These are phyloP conservation scores for Adoxophyes honmai DNA, from an alignment of 1,140 invertebrate species.

Conservation along the genomic window DNA sequence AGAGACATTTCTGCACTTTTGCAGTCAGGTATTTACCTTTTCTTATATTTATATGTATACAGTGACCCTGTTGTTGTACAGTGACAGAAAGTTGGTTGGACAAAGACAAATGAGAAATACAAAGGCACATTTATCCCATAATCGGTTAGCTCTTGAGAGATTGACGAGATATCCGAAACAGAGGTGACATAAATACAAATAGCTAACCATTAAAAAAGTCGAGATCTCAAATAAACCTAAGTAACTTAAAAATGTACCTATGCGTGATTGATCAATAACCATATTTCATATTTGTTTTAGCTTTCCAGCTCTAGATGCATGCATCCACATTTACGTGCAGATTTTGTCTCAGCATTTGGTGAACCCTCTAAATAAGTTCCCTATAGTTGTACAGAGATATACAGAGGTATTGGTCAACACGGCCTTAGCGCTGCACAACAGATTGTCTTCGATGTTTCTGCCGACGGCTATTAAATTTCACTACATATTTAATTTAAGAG, in stretches of 20 bases:
- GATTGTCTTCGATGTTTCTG: conserved; percentile 86
- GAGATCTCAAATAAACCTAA: too few relatives aligned
- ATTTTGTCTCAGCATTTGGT: conserved; percentile 88
- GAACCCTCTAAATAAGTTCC: conserved; percentile 83
- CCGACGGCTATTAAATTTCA: conserved; percentile 97
- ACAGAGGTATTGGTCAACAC: conserved; percentile 81
- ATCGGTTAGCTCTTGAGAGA: too few relatives aligned
- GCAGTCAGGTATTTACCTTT: conserved; percentile 88
- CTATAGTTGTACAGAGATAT: conserved; percentile 78
- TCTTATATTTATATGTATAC: too few relatives aligned
- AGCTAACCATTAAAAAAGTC: too few relatives aligned
- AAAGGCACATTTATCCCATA: too few relatives aligned
- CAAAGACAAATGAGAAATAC: too few relatives aligned
- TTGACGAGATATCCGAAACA: too few relatives aligned
- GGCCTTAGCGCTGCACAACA: conserved; percentile 88
- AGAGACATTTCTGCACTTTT: conserved; percentile 96
- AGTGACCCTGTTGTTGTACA: too few relatives aligned
- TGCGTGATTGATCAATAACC: too few relatives aligned
- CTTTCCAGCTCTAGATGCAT: conserved; percentile 89
- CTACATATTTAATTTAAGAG: conserved; percentile 95
- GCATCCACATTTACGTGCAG: conserved; percentile 89
- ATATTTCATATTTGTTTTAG: conserved; percentile 76
- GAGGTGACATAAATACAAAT: too few relatives aligned
- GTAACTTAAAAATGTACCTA: too few relatives aligned
- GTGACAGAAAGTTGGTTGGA: too few relatives aligned